A percentile compares a stretch with the other conserved stretches of the same genome.
These are phyloP conservation scores for Megaceryle torquata DNA, from an alignment of 2,113 vertebrate species.

Conservation along the genomic window DNA sequence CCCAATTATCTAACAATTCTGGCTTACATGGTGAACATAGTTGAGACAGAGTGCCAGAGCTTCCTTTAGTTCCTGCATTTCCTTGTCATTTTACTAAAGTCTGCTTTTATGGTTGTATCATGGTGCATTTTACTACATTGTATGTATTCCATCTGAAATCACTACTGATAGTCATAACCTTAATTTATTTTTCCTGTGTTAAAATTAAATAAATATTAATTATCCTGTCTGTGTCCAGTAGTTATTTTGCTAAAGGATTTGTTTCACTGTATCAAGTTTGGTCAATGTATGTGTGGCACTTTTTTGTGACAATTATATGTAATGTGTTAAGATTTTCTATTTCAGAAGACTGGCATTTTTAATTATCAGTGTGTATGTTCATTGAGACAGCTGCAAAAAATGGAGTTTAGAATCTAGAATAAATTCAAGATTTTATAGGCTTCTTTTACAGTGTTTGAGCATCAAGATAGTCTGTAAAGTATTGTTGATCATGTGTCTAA, in stretches of 20 bases:
- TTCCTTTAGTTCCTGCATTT: background rate
- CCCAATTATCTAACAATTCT: background rate
- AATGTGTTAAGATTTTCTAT: background rate
- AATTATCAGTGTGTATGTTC: background rate
- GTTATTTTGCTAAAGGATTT: background rate
- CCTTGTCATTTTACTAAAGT: background rate
- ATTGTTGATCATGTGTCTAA: background rate
- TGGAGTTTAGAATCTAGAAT: background rate
- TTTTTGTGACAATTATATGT: background rate
- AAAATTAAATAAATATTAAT: background rate
- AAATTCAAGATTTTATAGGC: background rate
- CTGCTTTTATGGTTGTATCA: background rate
- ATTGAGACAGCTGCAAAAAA: background rate
- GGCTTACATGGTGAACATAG: background rate
- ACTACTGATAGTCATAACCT: background rate
- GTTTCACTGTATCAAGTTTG: background rate
- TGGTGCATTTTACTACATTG: background rate
- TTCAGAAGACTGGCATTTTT: background rate
- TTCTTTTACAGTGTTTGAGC: background rate
- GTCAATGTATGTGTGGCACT: background rate
- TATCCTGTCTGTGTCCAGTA: background rate
- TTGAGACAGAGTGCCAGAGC: background rate
- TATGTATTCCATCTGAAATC: background rate
- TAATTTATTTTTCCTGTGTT: background rate
- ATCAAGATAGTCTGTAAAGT: background rate